Evolutionary conservation across 2,797 vertebrate genomes (phyloP).

Genomic region (Aythya fuligula): DNA sequence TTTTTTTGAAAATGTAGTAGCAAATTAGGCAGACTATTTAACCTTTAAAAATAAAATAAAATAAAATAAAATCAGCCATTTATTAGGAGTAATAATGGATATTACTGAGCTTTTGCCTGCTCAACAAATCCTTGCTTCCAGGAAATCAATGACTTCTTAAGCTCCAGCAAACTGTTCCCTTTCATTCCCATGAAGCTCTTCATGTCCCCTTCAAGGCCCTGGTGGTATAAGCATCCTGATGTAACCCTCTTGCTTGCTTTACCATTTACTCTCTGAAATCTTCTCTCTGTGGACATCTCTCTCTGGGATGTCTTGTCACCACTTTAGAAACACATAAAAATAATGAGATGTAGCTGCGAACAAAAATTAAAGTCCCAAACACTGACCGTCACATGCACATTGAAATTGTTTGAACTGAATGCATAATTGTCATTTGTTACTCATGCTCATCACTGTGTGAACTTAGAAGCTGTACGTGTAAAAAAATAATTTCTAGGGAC

Average conservation of each 20-base stretch:
- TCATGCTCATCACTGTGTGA: too few species aligned
- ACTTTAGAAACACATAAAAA: not conserved
- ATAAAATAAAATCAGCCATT: not conserved
- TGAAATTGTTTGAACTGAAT: not conserved
- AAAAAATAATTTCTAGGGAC: fast-evolving
- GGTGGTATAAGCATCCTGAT: not conserved
- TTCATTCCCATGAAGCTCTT: not conserved
- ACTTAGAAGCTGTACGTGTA: not conserved
- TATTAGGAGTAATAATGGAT: not conserved
- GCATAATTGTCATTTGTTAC: not conserved
- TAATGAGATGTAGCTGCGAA: not conserved
- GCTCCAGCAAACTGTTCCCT: not conserved
- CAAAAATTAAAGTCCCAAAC: not conserved
- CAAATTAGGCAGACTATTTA: not conserved
- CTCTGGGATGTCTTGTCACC: not conserved
- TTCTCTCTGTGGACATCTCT: not conserved
- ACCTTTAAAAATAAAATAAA: not conserved
- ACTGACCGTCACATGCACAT: not conserved
- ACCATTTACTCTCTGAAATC: not conserved
- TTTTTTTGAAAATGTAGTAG: not conserved
- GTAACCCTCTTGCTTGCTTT: not conserved
- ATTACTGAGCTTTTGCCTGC: not conserved
- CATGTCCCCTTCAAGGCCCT: not conserved
- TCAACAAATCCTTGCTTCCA: not conserved
- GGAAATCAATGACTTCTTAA: not conserved